These are phyloP conservation scores for Agrypnus murinus DNA, from an alignment of 2,888 invertebrate species.

Conservation along the genomic window DNA sequence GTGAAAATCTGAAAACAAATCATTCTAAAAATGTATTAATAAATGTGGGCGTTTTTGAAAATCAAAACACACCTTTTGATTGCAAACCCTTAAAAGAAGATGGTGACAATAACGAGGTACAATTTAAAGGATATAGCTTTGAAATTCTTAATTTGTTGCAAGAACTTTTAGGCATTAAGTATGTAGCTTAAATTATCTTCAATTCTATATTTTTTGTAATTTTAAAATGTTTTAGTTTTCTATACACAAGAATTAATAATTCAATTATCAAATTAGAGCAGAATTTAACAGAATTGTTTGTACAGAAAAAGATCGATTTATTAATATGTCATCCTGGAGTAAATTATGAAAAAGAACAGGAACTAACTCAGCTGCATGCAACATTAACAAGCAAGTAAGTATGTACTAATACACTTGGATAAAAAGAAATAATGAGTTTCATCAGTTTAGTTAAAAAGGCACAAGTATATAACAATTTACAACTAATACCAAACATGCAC, in stretches of 20 bases:
- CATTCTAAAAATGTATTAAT: background rate
- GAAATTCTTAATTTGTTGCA: slow-evolving; percentile 34
- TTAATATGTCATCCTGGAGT: slow-evolving; percentile 36
- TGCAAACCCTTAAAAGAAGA: slow-evolving; percentile 23
- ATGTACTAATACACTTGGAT: too few relatives aligned
- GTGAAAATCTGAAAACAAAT: background rate
- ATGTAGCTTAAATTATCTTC: slow-evolving; percentile 11
- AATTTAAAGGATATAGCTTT: slow-evolving; percentile 28
- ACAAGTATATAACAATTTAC: too few relatives aligned
- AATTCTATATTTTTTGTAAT: background rate
- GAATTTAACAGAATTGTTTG: slow-evolving; percentile 20
- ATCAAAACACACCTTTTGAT: slow-evolving; percentile 30
- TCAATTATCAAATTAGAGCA: background rate
- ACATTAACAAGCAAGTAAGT: slow-evolving; percentile 40
- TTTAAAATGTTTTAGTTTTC: slow-evolving; percentile 23
- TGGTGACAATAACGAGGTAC: too few relatives aligned
- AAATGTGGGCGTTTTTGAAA: slow-evolving; percentile 39
- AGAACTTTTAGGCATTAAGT: slow-evolving; percentile 29
- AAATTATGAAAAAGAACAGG: slow-evolving; percentile 10
- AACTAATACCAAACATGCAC: too few relatives aligned
- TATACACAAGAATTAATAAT: slow-evolving; percentile 25
- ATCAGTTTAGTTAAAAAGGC: too few relatives aligned
- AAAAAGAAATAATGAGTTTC: too few relatives aligned
- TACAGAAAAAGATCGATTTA: slow-evolving; percentile 32
- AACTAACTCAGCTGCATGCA: slow-evolving; percentile 21